Base-by-base conservation (phyloP, 2,797 vertebrate species). In the Eidolon dupreanum region DNA sequence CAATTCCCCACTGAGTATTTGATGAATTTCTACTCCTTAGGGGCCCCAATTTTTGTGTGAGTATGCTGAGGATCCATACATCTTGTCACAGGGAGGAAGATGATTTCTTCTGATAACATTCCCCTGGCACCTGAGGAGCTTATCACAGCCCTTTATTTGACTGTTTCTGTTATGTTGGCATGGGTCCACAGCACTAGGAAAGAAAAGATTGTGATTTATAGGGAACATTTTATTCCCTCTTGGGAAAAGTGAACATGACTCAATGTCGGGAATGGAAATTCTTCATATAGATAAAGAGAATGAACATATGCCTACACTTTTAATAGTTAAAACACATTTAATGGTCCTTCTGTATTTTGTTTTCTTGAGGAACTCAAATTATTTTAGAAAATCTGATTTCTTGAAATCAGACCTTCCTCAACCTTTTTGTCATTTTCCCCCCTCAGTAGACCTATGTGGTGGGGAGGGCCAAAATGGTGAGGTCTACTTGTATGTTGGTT, bases 51-150 rank as follows among this genome's bases (percentile, higher is more conserved):
- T 94, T 95, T 96, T 91, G 55, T 96, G 96, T 97, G 94, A 94
- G 74, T 85, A 94, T 78, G 87, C 85, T 96, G 94, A 93, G 91
- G 97, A 98, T 85, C 91, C 96, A 93, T 96, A 82, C 36, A 33
- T 94, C 94, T 96, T 97, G 93, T 97, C 97, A 95, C 28, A 96
- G 78, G 79, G 97, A 97, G 90, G 97, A 97, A 96, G 97, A 98
- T 97, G 96, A 96, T 95, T 98, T 97, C 93, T 88, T 97, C 97
- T 96, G 97, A 98, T 98, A 97, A 95, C 93, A 91, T 94, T 94
- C 93, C 86, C 95, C 92, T 94, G 97, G 88, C 90, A 97, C 97
- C 92, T 84, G 97, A 96, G 90, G 85, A 96, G 94, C 92, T 97
- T 95, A 98, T 97, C 96, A 97, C 93, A 96, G 94, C 36, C 73